Conservation (phyloP, 1,140 invertebrate genomes). For the Brachionus paranguensis region DNA sequence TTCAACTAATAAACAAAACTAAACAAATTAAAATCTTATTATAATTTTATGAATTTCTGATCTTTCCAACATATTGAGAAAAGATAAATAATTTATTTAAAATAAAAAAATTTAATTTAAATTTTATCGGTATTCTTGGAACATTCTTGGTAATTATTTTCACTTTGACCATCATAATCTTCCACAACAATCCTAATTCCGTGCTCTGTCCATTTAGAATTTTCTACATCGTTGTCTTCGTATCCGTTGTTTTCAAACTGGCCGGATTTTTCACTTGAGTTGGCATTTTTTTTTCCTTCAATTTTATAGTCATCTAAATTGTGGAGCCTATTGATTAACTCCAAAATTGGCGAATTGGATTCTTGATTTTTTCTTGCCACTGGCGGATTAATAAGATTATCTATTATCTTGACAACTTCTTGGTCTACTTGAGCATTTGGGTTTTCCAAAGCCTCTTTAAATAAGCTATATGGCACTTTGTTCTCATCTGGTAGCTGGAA, state of each 20-base stretch:
- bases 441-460: background rate
- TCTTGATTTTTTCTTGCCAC: background rate
- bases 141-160: background rate
- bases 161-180: background rate
- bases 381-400: background rate
- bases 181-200: background rate
- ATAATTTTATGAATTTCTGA: background rate
- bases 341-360: background rate
- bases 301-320: background rate
- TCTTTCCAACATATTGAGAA: background rate
- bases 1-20: background rate
- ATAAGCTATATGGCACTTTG: background rate
- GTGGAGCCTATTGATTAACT: background rate
- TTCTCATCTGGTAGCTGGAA: background rate
- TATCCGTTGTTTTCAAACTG: background rate
- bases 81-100: background rate
- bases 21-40: background rate
- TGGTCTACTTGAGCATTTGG: background rate
- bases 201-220: background rate
- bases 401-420: background rate
- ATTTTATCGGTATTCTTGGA: background rate
- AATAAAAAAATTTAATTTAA: background rate
- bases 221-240: background rate
- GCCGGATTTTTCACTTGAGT: background rate
- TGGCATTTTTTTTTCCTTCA: background rate